Percentiles rank a stretch among this genome's conserved stretches.
phyloP scores from a whole-genome alignment of 2,888 invertebrate species.

The Hirtodrosophila duncani region DNA sequence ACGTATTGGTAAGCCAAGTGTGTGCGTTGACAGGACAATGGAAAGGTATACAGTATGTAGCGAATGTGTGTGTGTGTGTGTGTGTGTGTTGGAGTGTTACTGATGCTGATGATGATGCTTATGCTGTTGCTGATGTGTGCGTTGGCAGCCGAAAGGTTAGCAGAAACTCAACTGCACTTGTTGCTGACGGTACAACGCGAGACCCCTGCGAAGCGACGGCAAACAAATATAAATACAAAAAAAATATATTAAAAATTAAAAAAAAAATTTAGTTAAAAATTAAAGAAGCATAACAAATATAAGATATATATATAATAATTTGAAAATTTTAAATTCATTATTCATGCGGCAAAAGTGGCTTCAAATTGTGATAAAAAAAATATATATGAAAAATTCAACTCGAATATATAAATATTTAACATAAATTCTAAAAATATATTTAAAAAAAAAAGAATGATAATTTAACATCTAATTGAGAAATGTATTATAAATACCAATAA shows the following conservation, averaged over 20 bases:
- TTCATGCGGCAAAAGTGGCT: no score
- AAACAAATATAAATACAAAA: neutral
- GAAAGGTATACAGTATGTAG: slow-evolving; percentile 3
- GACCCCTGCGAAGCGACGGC: slow-evolving; percentile 10
- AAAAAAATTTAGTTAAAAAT: no score
- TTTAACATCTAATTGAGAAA: no score
- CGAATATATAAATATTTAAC: neutral
- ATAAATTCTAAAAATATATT: neutral
- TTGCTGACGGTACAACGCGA: slow-evolving; percentile 63
- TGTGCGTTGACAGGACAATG: slow-evolving; percentile 17
- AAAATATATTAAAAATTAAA: neutral
- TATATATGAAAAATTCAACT: neutral
- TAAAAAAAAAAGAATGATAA: no score
- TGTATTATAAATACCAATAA: no score
- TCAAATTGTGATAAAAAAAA: neutral
- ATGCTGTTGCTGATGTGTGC: slow-evolving; percentile 8
- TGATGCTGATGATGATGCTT: neutral
- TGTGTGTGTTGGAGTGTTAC: neutral
- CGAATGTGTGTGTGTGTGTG: neutral
- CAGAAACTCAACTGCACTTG: slow-evolving; percentile 73
- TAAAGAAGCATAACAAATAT: no score
- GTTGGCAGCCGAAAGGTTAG: slow-evolving; percentile 4
- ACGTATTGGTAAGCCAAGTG: no score
- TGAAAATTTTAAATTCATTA: no score
- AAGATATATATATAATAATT: no score